Conservation (phyloP, 2,797 vertebrate species). For the Poecilia velifera region DNA sequence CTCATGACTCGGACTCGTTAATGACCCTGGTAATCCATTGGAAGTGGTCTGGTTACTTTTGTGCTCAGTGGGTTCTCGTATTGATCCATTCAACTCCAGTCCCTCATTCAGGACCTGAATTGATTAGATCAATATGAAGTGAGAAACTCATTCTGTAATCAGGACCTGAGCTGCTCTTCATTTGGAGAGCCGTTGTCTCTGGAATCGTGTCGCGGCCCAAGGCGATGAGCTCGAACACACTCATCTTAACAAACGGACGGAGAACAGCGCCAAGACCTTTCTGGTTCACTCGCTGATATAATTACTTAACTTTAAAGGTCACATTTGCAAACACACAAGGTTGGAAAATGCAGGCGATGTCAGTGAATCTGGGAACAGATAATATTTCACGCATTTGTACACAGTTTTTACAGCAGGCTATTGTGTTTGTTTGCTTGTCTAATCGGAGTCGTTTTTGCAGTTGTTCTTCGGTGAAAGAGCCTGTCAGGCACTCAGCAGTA, state of each 20-base stretch:
- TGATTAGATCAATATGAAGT: slow-evolving; percentile 68
- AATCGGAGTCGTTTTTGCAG: slow-evolving; percentile 32
- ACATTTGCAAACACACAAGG: slow-evolving; percentile 20
- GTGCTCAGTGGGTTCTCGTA: slow-evolving; percentile 40
- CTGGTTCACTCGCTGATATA: slow-evolving; percentile 35
- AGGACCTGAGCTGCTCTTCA: slow-evolving; percentile 58
- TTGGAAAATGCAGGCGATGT: slow-evolving; percentile 31
- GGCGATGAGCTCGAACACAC: slow-evolving; percentile 20
- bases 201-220: slow-evolving; percentile 63
- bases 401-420: slow-evolving; percentile 24
- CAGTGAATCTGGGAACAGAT: slow-evolving; percentile 15
- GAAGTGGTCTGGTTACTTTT: slow-evolving; percentile 25
- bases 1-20: slow-evolving; percentile 10
- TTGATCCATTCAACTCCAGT: slow-evolving; percentile 24
- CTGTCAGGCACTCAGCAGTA: slow-evolving; percentile 53
- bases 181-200: slow-evolving; percentile 66
- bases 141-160: slow-evolving; percentile 64
- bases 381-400: slow-evolving; percentile 17
- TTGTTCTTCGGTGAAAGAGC: slow-evolving; percentile 40
- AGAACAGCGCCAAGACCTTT: slow-evolving; percentile 29
- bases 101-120: slow-evolving; percentile 54
- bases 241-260: slow-evolving; percentile 11
- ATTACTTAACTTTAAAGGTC: slow-evolving; percentile 49
- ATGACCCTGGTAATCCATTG: slow-evolving; percentile 9
- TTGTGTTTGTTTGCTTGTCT: slow-evolving; percentile 45